Conservation (phyloP, 1,140 invertebrate species). For the Acromyrmex heyeri region DNA sequence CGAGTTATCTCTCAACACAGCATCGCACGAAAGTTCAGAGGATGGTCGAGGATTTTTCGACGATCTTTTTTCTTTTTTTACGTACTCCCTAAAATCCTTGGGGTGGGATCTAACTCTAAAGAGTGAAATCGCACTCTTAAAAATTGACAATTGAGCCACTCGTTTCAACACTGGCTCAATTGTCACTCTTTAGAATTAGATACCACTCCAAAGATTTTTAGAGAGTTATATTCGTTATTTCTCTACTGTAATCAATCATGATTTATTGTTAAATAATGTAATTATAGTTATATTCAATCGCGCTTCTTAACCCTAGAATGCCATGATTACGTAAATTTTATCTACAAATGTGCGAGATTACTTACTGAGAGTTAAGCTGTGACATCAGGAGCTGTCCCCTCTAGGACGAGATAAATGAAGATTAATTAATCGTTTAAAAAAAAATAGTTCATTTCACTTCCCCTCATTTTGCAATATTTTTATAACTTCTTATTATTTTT, state of each 20-base stretch:
- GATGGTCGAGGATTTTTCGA: not conserved
- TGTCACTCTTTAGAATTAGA: too few relatives aligned
- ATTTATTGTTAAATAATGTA: not conserved
- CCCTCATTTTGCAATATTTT: not conserved
- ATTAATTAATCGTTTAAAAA: not conserved
- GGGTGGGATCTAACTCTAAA: too few relatives aligned
- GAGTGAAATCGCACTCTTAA: too few relatives aligned
- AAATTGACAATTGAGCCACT: too few relatives aligned
- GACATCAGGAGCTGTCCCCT: too few relatives aligned
- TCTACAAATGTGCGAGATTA: too few relatives aligned
- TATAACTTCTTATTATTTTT: not conserved
- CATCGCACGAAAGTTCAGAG: not conserved
- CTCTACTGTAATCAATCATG: not conserved
- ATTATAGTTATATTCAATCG: not conserved
- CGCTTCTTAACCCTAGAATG: not conserved
- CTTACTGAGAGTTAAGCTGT: too few relatives aligned
- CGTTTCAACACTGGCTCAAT: too few relatives aligned
- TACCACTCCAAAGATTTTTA: too few relatives aligned
- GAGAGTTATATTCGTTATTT: not conserved
- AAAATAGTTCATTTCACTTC: not conserved
- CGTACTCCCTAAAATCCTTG: too few relatives aligned
- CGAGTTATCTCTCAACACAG: conserved; percentile 5
- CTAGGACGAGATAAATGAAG: not conserved
- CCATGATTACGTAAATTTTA: too few relatives aligned
- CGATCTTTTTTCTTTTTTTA: not conserved